Base-by-base conservation (phyloP, 2,797 vertebrate species). In the Lepus oiostolus region DNA sequence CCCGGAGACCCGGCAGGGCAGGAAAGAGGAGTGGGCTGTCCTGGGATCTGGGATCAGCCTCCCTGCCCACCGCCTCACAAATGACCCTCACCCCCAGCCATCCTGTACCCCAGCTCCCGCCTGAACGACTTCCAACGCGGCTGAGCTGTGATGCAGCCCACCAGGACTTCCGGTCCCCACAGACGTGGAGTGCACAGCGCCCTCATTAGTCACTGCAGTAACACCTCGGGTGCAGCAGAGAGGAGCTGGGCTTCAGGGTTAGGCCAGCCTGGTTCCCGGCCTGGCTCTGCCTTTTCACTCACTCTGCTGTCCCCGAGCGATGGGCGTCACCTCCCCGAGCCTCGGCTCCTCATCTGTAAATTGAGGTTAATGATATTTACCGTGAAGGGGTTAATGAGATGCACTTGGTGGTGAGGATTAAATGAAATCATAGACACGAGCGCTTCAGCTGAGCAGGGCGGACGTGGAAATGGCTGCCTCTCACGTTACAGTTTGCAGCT, bases 361-460 rank as follows among this genome's bases (percentile, higher is more conserved):
- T 9, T 76, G 84, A 80, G 80, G 54, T 58, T 77, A 52, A 13
- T 63, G 76, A 19, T 63, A 63, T 76, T 91, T 89, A 70, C 87
- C 28, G 1, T 4, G 62, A 62, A 62, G 80, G 85, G 47, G 62
- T 35, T 54, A 52, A 50, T 52, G 80, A 77, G 30, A 47, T 35
- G 9, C 5, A 50, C n/a, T 75, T 83, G 42, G 38, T 42, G 42
- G 24, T 32, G 21, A 90, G 72, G 50, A n/a, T 67, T 63, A 70
- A 38, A 30, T 50, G 75, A 88, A 47, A 70, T 74, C 74, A 19
- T 21, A 11, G 17, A 21, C 32, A 28, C 0, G 3, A 42, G 60
- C 12, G 0, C 65, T 16, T 76, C 21, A 63, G 54, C 86, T 58
- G 62, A 81, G 54, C 71, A 28, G 17, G 13, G 54, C 16, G 67